Conservation (phyloP, 92 coral and sea anemone species). For the Phenganax marumi region DNA sequence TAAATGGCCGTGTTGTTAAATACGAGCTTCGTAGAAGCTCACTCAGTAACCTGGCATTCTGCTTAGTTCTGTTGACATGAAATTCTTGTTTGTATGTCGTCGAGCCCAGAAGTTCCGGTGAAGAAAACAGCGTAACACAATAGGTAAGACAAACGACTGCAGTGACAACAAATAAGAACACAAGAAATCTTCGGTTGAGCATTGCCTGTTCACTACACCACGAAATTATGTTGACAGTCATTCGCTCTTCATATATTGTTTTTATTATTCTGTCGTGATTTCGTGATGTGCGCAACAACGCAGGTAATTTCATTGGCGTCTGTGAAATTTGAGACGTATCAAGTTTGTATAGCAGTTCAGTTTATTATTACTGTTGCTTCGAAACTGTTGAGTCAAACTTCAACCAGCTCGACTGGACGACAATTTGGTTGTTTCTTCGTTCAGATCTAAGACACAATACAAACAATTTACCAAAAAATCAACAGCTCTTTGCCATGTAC, state of each 20-base stretch:
- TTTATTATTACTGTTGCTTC: background rate
- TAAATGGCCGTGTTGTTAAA: constrained; percentile 38
- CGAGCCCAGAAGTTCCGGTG: background rate
- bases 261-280: background rate
- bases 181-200: constrained; percentile 2
- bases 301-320: background rate
- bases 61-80: too few relatives aligned
- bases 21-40: constrained; percentile 6
- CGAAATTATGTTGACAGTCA: background rate
- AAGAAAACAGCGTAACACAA: background rate
- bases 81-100: background rate
- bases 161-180: constrained; percentile 3
- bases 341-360: background rate
- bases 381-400: background rate
- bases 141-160: constrained; percentile 6
- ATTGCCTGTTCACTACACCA: background rate
- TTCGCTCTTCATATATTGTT: background rate
- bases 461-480: too few relatives aligned
- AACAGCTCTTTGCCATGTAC: too few relatives aligned
- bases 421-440: too few relatives aligned
- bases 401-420: too few relatives aligned
- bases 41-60: background rate
- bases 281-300: background rate
- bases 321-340: background rate
- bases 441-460: too few relatives aligned